Evolutionary conservation across 2,797 vertebrate species (phyloP).

Genomic region (Numenius phaeopus): DNA sequence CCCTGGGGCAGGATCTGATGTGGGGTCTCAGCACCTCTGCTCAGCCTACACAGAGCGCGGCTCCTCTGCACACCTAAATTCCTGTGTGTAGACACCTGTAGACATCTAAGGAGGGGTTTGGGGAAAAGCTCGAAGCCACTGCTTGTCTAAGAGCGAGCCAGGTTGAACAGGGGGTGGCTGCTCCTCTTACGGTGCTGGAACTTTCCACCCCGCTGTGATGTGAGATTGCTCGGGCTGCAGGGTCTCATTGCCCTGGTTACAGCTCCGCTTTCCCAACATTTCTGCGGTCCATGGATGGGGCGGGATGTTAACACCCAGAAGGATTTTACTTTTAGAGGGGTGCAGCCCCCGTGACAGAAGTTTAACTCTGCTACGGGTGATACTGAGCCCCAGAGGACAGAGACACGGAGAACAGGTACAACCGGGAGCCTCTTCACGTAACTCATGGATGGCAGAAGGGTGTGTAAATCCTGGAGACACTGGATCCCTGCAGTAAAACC

Average conservation of each 20-base stretch:
- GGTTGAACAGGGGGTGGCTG: neutral
- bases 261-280: neutral
- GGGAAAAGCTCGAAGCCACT: accelerated
- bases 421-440: neutral
- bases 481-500: neutral
- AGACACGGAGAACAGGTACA: neutral
- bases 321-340: neutral
- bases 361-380: neutral
- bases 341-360: neutral
- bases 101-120: neutral
- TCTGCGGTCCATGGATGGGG: neutral
- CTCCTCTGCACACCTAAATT: neutral
- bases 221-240: neutral
- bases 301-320: neutral
- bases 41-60: neutral
- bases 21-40: neutral
- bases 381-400: neutral
- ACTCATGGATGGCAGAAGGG: neutral
- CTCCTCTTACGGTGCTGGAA: neutral
- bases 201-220: neutral
- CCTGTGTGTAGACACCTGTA: neutral
- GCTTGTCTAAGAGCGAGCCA: neutral
- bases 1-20: neutral
- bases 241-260: neutral
- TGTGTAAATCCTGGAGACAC: neutral